A percentile compares a stretch with the other conserved stretches of the same genome.
phyloP scores from a whole-genome alignment of 1,140 invertebrate genomes.

The Anagrus nilaparvatae region DNA sequence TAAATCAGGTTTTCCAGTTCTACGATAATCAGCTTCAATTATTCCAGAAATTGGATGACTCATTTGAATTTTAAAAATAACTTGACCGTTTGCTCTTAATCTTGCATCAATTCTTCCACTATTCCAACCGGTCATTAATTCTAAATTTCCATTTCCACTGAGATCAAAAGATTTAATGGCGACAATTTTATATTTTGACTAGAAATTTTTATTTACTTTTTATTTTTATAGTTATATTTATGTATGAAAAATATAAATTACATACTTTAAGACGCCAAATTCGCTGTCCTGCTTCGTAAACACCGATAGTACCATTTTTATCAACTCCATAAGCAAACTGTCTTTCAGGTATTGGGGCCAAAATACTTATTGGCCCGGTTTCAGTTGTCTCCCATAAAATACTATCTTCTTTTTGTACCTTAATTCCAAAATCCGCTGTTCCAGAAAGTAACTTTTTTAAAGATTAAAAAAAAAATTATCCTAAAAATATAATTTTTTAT shows the following conservation, averaged over 20 bases:
- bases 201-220: conserved; percentile 16
- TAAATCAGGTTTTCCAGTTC: conserved; percentile 69
- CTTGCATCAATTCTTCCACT: conserved; percentile 88
- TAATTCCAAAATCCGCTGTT: conserved; percentile 81
- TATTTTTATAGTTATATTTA: neutral
- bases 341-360: conserved; percentile 54
- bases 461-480: no score
- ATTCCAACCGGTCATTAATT: conserved; percentile 84
- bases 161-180: conserved; percentile 37
- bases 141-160: conserved; percentile 58
- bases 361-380: conserved; percentile 72
- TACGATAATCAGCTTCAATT: conserved; percentile 72
- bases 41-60: conserved; percentile 66
- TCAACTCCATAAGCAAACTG: conserved; percentile 77
- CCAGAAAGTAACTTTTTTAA: conserved; percentile 80
- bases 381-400: conserved; percentile 78
- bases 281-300: conserved; percentile 77
- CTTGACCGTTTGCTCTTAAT: conserved; percentile 67
- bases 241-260: neutral
- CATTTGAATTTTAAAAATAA: conserved; percentile 75
- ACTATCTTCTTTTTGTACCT: conserved; percentile 76
- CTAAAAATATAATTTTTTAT: no score
- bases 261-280: conserved; percentile 87
- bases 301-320: conserved; percentile 85
- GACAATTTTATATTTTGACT: conserved; percentile 43